Evolutionary conservation across 2,888 invertebrate species (phyloP), one percentile per base, ranked within the genome.

Genomic region (Stenolophus ochropezus): DNA sequence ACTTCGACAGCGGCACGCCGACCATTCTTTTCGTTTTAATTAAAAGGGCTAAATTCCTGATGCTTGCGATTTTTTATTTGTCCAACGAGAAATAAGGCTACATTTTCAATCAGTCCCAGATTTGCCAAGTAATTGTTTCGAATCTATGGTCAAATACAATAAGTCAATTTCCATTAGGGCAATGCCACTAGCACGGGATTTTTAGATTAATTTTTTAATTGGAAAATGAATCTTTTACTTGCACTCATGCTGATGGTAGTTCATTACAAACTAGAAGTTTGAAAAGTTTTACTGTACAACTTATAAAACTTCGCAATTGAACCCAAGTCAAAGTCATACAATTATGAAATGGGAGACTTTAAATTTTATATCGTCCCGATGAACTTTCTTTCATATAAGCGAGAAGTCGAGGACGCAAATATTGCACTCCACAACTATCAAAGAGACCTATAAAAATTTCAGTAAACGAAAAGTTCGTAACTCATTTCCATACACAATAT

Each of bases 201-300:
- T 53, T 53, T n/a, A 61, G 61, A 61, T 77, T 77, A 61, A 77
- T 77, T 69, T 78, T 77, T 78, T 78, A 65, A 78, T 65, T 78
- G 78, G 69, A 78, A 77, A 77, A 61, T 61, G 56, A 56, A 61
- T 61, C 23, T 61, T 25, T 61, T 27, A 61, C 61, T 25, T 6
- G 14, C 27, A 69, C 65, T 69, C 18, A 23, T n/a, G n/a, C 25
- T 42, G 23, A 61, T 61, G 61, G 23, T 61, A 14, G 23, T 61
- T 61, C 61, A 61, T 56, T 56, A 56, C 20, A 56, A 5, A 56
- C 21, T 51, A 16, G 16, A 51, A 51, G 51, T 51, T 51, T 51
- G 51, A 51, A 51, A 42, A 42, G 33, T 42, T 42, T 42, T 8
- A 42, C 33, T 42, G 33, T 42, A 42, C 33, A 42, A 42, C 8